phyloP scores from a whole-genome alignment of 1,140 invertebrate species.

The Drosophila fuyamai region DNA sequence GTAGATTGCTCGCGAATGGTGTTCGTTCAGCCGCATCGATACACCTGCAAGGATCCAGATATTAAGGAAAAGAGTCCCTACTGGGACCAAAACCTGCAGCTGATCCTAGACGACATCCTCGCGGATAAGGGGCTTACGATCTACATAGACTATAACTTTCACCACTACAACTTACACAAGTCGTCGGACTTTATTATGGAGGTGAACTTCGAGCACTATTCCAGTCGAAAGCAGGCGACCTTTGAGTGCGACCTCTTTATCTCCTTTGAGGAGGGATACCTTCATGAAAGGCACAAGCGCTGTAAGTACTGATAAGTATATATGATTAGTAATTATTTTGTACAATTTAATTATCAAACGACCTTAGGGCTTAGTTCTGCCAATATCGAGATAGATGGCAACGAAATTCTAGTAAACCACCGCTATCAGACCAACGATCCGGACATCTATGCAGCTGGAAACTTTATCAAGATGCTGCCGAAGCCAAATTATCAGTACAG shows the following conservation, averaged over 20 bases:
- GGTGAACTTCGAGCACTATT: conserved; percentile 44
- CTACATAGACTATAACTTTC: conserved; percentile 28
- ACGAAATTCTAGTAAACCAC: conserved; percentile 46
- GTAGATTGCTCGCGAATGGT: conserved; percentile 11
- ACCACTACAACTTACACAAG: conserved; percentile 27
- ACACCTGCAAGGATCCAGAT: not conserved
- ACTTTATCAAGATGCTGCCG: conserved; percentile 26
- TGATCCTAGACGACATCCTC: conserved; percentile 56
- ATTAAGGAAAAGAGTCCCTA: conserved; percentile 33
- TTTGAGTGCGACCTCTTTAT: conserved; percentile 70
- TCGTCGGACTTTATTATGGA: conserved; percentile 37
- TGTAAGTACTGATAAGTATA: conserved; percentile 19
- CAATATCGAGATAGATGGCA: conserved; percentile 10
- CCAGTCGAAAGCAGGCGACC: not conserved
- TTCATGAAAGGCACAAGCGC: not conserved
- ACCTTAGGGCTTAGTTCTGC: conserved; percentile 9
- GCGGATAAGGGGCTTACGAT: conserved; percentile 35
- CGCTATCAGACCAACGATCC: conserved; percentile 62
- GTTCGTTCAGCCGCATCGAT: conserved; percentile 38
- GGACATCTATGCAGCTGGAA: conserved; percentile 66
- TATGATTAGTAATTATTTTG: too few relatives aligned
- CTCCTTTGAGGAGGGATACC: conserved; percentile 49
- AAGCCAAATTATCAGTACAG: conserved; percentile 64
- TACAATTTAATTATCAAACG: not conserved
- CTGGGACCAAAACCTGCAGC: conserved; percentile 53